Evolutionary conservation across 64 coral and sea anemone species (phyloP).

Genomic region (Stylophora pistillata): DNA sequence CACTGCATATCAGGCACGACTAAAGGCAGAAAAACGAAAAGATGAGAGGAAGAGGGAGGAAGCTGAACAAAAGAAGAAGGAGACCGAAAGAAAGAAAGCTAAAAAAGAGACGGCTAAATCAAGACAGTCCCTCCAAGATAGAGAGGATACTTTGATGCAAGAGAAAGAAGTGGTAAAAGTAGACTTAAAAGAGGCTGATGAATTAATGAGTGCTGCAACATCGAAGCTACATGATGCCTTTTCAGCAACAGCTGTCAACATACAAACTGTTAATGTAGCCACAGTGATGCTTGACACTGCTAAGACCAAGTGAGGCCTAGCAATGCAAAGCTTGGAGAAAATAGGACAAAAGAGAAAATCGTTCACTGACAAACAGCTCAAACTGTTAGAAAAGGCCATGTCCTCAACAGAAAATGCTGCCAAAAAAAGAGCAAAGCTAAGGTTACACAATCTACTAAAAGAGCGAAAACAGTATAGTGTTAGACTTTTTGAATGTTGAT

Average conservation of each 20-base stretch:
- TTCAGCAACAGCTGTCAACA: constrained; percentile 55
- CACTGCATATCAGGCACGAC: constrained; percentile 5
- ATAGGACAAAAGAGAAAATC: not conserved
- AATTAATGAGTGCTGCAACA: constrained; percentile 51
- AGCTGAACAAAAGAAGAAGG: not conserved
- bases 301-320: constrained; percentile 25
- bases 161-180: constrained; percentile 6
- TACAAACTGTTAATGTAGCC: constrained; percentile 36
- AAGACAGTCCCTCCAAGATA: not conserved
- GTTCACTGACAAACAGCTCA: constrained; percentile 7
- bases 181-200: constrained; percentile 52
- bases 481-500: not conserved
- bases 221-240: constrained; percentile 53
- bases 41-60: constrained; percentile 14
- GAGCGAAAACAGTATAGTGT: not conserved
- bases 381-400: constrained; percentile 40
- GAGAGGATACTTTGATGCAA: not conserved
- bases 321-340: constrained; percentile 15
- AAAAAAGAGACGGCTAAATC: not conserved
- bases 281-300: constrained; percentile 35
- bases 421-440: constrained; percentile 10
- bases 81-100: not conserved
- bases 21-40: not conserved
- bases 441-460: constrained; percentile 11
- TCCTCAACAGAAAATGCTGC: not conserved